Base-by-base conservation (phyloP, 23 tunicate species). In the Ascidia mentula region DNA sequence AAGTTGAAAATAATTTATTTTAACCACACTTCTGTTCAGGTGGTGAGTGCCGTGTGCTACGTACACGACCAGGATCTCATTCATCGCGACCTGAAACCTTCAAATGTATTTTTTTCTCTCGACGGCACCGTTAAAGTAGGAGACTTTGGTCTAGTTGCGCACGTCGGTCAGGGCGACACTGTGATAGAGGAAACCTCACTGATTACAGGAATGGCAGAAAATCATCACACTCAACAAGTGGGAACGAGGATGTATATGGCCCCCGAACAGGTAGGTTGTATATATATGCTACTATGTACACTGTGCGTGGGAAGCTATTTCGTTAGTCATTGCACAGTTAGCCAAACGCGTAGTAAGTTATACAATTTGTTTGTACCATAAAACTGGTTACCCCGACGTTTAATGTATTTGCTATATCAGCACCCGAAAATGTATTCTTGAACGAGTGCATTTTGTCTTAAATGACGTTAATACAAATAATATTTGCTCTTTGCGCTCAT, bases 171-270 rank as follows among this genome's bases (percentile, higher is more conserved):
- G n/a, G 60, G 39, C 9, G 76, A 74, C 24, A 40, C 78, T n/a
- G 15, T 46, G 32, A 15, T 0, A 18, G 82, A 80, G 38, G 59
- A 24, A 24, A 45, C 0, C 53, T 53, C 82, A 12, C 22, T 32
- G 9, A 69, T 38, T 2, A 34, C 37, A 9, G 12, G 22, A 9
- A 28, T 45, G 32, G 82, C 79, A 17, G 81, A 77, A 31, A 33
- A 40, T 38, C 65, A 45, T 6, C 98, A 88, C 72, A 93, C 98
- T 1, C 83, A 81, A 40, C 87, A 80, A 45, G 98, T 87, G 20
- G 98, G 98, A 4, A 93, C 98, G 13, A 84, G 79, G 40, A 34
- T 93, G 84, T 93, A 93, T 69, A 93, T 93, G 98, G 98, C 98
- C 4, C 98, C 98, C 34, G 98, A 93, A 69, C 98, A 88, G 73